phyloP scores from a whole-genome alignment of 2,797 vertebrate genomes.

The Morelia viridis region DNA sequence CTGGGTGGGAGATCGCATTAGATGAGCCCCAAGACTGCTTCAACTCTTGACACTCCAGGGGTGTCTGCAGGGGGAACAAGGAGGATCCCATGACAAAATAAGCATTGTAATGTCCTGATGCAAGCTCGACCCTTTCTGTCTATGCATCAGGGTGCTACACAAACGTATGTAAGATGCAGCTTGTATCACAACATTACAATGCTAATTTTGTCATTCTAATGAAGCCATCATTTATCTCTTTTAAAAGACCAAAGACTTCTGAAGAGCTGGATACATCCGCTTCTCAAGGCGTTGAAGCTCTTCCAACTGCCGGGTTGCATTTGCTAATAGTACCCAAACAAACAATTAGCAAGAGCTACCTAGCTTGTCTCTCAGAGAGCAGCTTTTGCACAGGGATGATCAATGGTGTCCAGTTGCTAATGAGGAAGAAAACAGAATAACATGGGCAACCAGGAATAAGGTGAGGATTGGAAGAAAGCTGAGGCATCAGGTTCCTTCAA shows the following conservation, averaged over 20 bases:
- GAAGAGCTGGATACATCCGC: background rate
- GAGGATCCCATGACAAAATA: background rate
- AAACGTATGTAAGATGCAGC: background rate
- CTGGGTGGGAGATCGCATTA: background rate
- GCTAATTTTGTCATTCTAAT: background rate
- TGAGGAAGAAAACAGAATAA: background rate
- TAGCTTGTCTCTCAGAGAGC: background rate
- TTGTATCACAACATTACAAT: background rate
- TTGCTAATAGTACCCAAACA: background rate
- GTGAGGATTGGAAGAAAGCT: background rate
- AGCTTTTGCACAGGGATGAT: background rate
- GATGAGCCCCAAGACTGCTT: background rate
- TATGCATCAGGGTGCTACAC: background rate
- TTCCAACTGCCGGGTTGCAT: background rate
- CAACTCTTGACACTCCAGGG: background rate
- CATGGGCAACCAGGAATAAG: no score
- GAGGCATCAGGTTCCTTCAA: no score
- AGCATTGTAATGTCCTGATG: background rate
- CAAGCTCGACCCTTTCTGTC: background rate
- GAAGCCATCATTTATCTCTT: background rate
- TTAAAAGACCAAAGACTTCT: background rate
- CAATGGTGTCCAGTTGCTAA: background rate
- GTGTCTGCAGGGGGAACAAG: background rate
- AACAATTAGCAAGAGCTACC: slow-evolving; percentile 4
- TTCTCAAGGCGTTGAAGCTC: background rate